Percentiles rank a stretch among this genome's conserved stretches.
phyloP scores from a whole-genome alignment of 2,113 vertebrate genomes.

The Lycaon pictus region DNA sequence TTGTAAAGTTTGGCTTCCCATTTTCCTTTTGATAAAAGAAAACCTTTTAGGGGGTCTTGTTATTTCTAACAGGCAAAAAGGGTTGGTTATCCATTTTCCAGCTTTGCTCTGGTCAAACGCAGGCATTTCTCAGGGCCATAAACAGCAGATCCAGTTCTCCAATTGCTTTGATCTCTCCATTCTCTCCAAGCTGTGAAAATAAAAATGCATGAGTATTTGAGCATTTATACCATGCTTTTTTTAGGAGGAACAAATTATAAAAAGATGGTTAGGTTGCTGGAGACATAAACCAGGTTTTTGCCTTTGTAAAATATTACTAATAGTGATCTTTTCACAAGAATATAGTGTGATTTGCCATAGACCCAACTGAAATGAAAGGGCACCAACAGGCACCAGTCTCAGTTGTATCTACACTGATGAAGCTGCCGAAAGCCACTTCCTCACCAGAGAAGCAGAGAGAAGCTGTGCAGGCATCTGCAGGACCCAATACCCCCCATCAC shows the following conservation, averaged over 20 bases:
- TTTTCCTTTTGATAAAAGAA: constrained; percentile 6
- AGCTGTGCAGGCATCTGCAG: neutral
- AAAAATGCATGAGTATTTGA: constrained; percentile 41
- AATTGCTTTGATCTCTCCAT: constrained; percentile 89
- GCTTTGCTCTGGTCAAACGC: constrained; percentile 40
- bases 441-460: neutral
- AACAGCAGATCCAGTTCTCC: constrained; percentile 91
- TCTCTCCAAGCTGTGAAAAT: constrained; percentile 86
- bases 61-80: neutral
- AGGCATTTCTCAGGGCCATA: constrained; percentile 78
- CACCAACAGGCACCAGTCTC: neutral
- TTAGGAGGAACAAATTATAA: neutral
- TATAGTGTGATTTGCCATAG: neutral
- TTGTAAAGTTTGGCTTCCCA: neutral
- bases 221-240: neutral
- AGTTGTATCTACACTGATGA: neutral
- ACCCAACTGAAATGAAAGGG: neutral
- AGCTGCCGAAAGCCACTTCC: neutral
- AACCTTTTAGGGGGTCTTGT: neutral
- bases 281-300: neutral
- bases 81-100: constrained; percentile 64
- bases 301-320: neutral
- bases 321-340: neutral
- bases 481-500: no score
- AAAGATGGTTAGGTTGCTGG: neutral